phyloP scores from a whole-genome alignment of 1,140 invertebrate genomes.

The Pogonognathellus flavescens region DNA sequence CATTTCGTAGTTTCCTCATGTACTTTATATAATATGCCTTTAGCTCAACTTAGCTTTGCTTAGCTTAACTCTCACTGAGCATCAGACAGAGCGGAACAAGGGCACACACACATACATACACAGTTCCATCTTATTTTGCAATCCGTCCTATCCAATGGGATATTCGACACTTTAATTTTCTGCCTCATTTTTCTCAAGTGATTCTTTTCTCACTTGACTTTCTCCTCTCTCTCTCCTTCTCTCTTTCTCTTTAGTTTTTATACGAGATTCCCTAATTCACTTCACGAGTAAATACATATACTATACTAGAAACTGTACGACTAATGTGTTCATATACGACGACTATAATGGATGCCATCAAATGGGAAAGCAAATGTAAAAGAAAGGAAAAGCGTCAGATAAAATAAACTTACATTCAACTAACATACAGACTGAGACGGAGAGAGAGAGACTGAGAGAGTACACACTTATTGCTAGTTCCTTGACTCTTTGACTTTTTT shows the following conservation, averaged over 20 bases:
- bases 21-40: not conserved
- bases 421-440: no score
- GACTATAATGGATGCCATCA: no score
- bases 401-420: no score
- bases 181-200: slow-evolving; percentile 61
- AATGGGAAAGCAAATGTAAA: no score
- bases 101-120: not conserved
- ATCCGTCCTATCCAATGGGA: slow-evolving; percentile 56
- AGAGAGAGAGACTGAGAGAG: no score
- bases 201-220: slow-evolving; percentile 50
- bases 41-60: slow-evolving; percentile 21
- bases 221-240: slow-evolving; percentile 37
- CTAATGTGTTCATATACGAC: not conserved
- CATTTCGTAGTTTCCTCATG: slow-evolving; percentile 29
- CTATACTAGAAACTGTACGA: not conserved
- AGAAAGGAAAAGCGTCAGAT: no score
- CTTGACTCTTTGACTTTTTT: no score
- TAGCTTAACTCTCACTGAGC: not conserved
- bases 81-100: not conserved
- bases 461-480: no score
- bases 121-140: slow-evolving; percentile 58
- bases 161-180: slow-evolving; percentile 65
- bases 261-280: no score
- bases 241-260: not conserved
- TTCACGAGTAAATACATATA: no score